phyloP scores from a whole-genome alignment of 2,888 invertebrate genomes.

The Hyles lineata region DNA sequence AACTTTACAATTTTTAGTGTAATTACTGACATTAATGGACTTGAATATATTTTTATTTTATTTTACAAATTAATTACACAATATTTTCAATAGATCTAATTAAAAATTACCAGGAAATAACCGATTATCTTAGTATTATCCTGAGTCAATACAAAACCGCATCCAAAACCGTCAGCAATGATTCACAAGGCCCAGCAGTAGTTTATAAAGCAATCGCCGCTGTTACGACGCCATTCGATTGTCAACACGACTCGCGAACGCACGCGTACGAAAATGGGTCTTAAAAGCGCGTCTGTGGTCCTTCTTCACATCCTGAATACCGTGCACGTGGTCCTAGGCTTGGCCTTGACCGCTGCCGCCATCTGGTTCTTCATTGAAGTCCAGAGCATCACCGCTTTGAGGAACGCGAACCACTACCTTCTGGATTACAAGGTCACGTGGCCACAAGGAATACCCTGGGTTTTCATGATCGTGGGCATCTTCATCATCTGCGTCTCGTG shows the following conservation, averaged over 20 bases:
- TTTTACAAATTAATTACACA: neutral
- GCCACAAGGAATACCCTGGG: constrained; percentile 78
- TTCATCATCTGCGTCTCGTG: constrained; percentile 63
- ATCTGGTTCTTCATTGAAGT: constrained; percentile 74
- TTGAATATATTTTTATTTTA: too few relatives aligned
- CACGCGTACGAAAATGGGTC: constrained; percentile 45
- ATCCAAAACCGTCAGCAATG: constrained; percentile 39
- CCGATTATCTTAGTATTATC: neutral
- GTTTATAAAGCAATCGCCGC: constrained; percentile 53
- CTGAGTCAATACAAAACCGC: constrained; percentile 9
- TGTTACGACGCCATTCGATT: constrained; percentile 65
- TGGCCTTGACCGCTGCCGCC: constrained; percentile 61
- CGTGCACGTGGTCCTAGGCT: constrained; percentile 59
- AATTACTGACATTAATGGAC: too few relatives aligned
- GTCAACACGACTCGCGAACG: constrained; percentile 41
- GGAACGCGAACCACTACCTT: constrained; percentile 72
- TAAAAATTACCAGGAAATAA: constrained; percentile 3
- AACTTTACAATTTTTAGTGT: neutral
- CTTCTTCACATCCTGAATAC: constrained; percentile 62
- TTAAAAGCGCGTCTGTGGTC: constrained; percentile 47
- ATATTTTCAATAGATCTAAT: neutral
- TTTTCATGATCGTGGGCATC: constrained; percentile 68
- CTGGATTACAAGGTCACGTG: constrained; percentile 77
- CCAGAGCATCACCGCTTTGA: constrained; percentile 60
- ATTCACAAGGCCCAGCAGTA: constrained; percentile 38